Percentiles rank a stretch among this genome's conserved stretches.
phyloP scores from a whole-genome alignment of 2,113 vertebrate genomes.

The Parus major region DNA sequence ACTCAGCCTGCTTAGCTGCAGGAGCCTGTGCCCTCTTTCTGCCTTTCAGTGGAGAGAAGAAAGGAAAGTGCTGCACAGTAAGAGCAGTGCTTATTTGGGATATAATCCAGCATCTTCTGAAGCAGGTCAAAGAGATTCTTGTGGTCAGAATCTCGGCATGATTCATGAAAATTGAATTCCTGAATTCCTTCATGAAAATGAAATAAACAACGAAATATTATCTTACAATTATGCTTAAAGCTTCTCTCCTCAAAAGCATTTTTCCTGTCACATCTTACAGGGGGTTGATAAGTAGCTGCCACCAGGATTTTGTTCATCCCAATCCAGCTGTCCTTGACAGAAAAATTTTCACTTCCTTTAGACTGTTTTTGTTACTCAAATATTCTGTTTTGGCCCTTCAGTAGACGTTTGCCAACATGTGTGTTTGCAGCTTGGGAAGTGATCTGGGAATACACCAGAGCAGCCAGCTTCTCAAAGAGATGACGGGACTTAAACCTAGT shows the following conservation, averaged over 20 bases:
- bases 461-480: not conserved
- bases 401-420: accelerated
- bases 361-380: not conserved
- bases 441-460: not conserved
- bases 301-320: slow-evolving; percentile 81
- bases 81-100: slow-evolving; percentile 79
- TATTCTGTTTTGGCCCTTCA: not conserved
- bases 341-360: slow-evolving; percentile 83
- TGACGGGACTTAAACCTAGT: not conserved
- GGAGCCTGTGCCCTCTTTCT: not conserved
- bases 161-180: slow-evolving; percentile 13
- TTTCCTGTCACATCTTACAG: not conserved
- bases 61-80: slow-evolving; percentile 80
- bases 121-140: slow-evolving; percentile 85
- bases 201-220: not conserved
- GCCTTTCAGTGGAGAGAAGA: slow-evolving; percentile 69
- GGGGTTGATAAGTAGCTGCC: slow-evolving; percentile 68
- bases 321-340: slow-evolving; percentile 76
- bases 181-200: slow-evolving; percentile 76
- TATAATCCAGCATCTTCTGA: slow-evolving; percentile 87
- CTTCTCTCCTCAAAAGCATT: not conserved
- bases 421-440: not conserved
- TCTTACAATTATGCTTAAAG: accelerated
- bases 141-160: slow-evolving; percentile 78
- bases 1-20: slow-evolving; percentile 45